Evolutionary conservation across 1,140 invertebrate species (phyloP), one percentile per base, ranked within the genome.

Genomic region (Neomicropteryx cornuta): DNA sequence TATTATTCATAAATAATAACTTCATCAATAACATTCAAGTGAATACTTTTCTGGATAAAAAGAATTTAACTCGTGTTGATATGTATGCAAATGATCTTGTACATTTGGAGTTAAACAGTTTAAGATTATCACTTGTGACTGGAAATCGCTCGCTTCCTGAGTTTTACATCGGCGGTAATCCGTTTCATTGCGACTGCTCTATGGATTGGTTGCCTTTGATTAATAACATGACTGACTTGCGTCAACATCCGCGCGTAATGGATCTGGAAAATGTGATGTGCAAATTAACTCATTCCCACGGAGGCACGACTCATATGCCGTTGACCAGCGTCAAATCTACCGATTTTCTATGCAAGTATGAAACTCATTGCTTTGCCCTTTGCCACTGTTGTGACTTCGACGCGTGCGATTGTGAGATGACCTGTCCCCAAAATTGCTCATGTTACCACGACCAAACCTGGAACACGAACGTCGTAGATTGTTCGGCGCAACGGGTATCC

Each of bases 371-470:
- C 66, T 93, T 93, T 61, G 82, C 89, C 13, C 64, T 92, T 31
- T 95, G 90, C 55, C 87, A 90, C 50, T 95, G 90, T 62, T 94
- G 90, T 55, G 89, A 94, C 49, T 93, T 90, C 56, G 88, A 93
- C 56, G 88, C 87, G 32, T 95, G 90, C 60, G 90, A 94, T 60
- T 94, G 90, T 62, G 87, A 92, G 65, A 93, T 93, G 87, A 90
- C 83, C 3, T 95, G 89, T 52, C 90, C 90, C 2, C 75, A 76
- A 43, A 88, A 90, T 53, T 95, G 89, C 65, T 83, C 83, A 41
- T 95, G 89, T 55, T 93, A 90, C 60, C 83, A 90, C 63, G 88
- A 93, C 52, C 83, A 87, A 56, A 83, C 87, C 11, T 93, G 89
- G 88, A 85, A 83, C 42, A 87, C 84, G 19, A 93, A 94, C 58